Evolutionary conservation across 1,140 invertebrate species (phyloP).

Genomic region (Diplogasteroides magnus): DNA sequence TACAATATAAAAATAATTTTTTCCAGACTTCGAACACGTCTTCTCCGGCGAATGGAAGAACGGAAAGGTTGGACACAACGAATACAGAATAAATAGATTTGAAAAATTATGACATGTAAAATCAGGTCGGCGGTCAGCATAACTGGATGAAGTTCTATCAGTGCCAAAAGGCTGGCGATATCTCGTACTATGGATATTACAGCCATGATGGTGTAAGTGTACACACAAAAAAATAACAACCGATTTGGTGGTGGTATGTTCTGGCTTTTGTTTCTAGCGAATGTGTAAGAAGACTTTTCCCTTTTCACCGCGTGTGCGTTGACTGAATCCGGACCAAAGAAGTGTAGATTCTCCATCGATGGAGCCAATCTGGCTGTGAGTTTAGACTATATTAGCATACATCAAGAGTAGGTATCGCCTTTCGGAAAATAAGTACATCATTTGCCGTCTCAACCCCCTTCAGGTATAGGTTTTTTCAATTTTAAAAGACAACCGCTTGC

Average conservation of each 20-base stretch:
- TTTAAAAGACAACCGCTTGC: no score
- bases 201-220: neutral
- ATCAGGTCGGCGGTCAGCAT: neutral
- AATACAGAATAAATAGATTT: no score
- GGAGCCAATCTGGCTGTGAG: constrained; percentile 31
- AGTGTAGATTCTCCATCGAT: constrained; percentile 40
- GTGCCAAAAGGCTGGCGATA: neutral
- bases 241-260: no score
- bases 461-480: no score
- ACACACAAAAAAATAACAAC: no score
- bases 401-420: neutral
- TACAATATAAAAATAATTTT: neutral
- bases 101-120: no score
- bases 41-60: neutral
- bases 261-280: no score
- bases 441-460: no score
- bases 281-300: no score
- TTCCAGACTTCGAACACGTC: neutral
- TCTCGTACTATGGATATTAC: neutral
- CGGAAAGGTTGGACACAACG: neutral
- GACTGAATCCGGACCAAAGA: constrained; percentile 36
- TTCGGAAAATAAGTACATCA: no score
- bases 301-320: constrained; percentile 42
- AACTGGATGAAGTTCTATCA: neutral
- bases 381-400: neutral